Evolutionary conservation across 2,888 invertebrate species (phyloP), one percentile per base, ranked within the genome.

Genomic region (Drosophila maculinotata): DNA sequence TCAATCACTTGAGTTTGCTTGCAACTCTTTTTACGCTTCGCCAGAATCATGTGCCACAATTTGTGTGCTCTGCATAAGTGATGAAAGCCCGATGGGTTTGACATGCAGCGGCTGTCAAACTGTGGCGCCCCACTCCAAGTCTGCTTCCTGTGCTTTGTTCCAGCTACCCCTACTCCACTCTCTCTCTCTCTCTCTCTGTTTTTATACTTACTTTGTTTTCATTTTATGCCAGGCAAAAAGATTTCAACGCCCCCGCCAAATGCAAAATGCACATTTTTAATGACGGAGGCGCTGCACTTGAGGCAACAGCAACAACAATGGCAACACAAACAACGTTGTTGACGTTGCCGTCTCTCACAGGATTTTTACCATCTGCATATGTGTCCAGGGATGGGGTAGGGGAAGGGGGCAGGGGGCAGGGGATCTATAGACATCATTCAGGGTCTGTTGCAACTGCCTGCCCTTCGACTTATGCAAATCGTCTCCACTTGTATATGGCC

Each of bases 391-490:
- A 1, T 1, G 38, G 7, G 4, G 6, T 23, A 15, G 38, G 12
- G 6, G 25, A 6, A 12, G 17, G 15, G 20, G 54, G 15, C 6
- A 7, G 41, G 12, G 44, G 41, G 38, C 15, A n/a, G 28, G 28
- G 15, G 30, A 38, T 7, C 3, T 23, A 30, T 44, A 39, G 35
- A 36, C 51, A 56, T 57, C 31, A 15, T 47, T 62, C 69, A 69
- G 69, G 63, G 69, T 57, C 69, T 48, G 42, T 23, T 12, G 28
- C 14, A 9, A 36, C 44, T 7, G 47, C 20, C 49, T 82, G 81
- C 74, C 86, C 81, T 82, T 82, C 86, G 86, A 63, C 77, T 68
- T 75, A 86, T 85, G 81, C 86, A 82, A 85, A 82, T 82, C 71
- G 65, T 56, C 67, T 58, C 12, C 60, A 66, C 48, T 51, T 56